Evolutionary conservation across 2,797 vertebrate species (phyloP).

Genomic region (Eulemur rubriventer): DNA sequence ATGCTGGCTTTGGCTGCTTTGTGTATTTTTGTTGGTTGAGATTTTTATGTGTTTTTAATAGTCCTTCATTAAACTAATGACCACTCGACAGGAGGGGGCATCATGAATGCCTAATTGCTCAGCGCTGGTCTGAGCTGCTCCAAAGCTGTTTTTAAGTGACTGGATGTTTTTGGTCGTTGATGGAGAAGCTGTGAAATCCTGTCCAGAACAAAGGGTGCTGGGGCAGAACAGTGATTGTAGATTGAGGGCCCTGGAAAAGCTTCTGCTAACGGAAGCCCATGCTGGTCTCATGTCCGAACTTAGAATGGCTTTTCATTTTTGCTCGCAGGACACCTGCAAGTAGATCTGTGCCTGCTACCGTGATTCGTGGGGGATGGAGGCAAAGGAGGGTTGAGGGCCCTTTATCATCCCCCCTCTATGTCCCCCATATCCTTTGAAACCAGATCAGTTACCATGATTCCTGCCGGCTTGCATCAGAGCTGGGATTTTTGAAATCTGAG

Average conservation of each 20-base stretch:
- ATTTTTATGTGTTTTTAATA: slow-evolving; percentile 70
- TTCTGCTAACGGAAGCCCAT: neutral
- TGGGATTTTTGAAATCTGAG: neutral
- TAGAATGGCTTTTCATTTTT: neutral
- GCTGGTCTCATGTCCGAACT: neutral
- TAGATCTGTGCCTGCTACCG: neutral
- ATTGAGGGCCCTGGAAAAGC: neutral
- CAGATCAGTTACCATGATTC: neutral
- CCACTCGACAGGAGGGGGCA: neutral
- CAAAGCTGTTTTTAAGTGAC: slow-evolving; percentile 5
- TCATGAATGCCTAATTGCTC: slow-evolving; percentile 6
- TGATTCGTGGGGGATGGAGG: neutral
- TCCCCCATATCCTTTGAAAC: neutral
- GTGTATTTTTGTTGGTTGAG: slow-evolving; percentile 55
- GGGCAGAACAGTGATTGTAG: neutral
- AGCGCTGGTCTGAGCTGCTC: neutral
- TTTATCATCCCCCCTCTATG: neutral
- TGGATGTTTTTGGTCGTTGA: neutral
- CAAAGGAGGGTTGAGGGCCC: neutral
- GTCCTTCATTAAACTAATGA: slow-evolving; percentile 66
- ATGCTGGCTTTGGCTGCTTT: neutral
- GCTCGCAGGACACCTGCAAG: neutral
- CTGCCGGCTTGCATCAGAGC: neutral
- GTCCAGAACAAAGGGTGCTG: neutral
- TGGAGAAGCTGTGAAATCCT: neutral